These are phyloP conservation scores for Dynastes maya DNA, from an alignment of 2,888 invertebrate species.

Conservation along the genomic window DNA sequence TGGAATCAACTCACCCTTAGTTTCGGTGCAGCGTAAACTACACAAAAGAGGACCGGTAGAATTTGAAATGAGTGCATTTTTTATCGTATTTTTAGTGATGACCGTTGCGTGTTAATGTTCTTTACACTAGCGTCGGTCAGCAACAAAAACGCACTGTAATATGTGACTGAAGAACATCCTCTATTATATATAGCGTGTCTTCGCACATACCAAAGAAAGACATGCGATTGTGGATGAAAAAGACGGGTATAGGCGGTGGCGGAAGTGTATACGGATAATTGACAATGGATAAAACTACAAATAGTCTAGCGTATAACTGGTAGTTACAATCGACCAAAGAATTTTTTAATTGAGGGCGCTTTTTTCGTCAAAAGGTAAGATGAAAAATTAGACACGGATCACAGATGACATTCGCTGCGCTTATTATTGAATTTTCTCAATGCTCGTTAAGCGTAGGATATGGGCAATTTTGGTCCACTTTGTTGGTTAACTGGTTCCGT, in stretches of 20 bases:
- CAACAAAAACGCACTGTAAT: conserved; percentile 48
- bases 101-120: conserved; percentile 31
- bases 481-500: too few species aligned
- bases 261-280: conserved; percentile 56
- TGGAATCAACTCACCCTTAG: conserved; percentile 63
- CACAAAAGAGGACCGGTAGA: conserved; percentile 62
- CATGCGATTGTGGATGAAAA: conserved; percentile 52
- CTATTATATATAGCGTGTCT: conserved; percentile 57
- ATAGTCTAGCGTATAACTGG: conserved; percentile 53
- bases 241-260: conserved; percentile 53
- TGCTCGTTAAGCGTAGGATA: neutral
- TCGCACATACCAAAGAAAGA: conserved; percentile 55
- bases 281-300: conserved; percentile 54
- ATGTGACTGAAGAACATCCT: conserved; percentile 55
- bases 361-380: neutral
- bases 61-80: conserved; percentile 62
- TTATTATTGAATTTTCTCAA: neutral
- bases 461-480: neutral
- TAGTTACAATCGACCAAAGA: conserved; percentile 46
- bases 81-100: conserved; percentile 14
- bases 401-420: neutral
- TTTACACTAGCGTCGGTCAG: conserved; percentile 33
- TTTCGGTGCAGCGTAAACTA: conserved; percentile 64
- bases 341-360: conserved; percentile 26
- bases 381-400: neutral